phyloP scores from a whole-genome alignment of 2,888 invertebrate genomes.

The Caenorhabditis sp. region DNA sequence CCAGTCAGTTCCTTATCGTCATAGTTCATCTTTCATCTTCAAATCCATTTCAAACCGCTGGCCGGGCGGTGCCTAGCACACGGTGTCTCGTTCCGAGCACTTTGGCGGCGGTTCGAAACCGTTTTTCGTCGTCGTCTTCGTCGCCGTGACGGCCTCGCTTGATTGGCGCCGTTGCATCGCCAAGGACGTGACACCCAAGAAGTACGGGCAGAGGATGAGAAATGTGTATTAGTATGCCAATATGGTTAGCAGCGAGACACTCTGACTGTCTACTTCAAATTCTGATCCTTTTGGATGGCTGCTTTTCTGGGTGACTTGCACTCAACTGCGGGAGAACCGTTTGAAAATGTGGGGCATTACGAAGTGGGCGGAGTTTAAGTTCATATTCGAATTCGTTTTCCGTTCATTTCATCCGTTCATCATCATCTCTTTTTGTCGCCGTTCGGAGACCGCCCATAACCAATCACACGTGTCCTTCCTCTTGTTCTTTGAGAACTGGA shows the following conservation, averaged over 20 bases:
- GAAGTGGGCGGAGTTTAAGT: background rate
- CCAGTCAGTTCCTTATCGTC: slow-evolving; percentile 31
- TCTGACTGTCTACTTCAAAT: slow-evolving; percentile 18
- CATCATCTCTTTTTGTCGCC: background rate
- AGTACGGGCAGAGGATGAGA: background rate
- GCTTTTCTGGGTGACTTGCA: background rate
- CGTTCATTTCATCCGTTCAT: background rate
- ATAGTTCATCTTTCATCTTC: slow-evolving; percentile 32
- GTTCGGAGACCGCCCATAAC: slow-evolving; percentile 1
- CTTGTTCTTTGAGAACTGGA: background rate
- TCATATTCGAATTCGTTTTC: background rate
- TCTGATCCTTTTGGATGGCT: background rate
- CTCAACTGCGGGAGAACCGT: background rate
- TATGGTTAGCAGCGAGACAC: slow-evolving; percentile 18
- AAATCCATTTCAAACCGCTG: slow-evolving; percentile 18
- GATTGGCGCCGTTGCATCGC: slow-evolving; percentile 27
- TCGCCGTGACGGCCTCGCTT: slow-evolving; percentile 34
- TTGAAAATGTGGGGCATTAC: slow-evolving; percentile 5
- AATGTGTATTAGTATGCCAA: slow-evolving; percentile 43
- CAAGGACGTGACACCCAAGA: slow-evolving; percentile 48
- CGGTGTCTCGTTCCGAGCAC: slow-evolving; percentile 16
- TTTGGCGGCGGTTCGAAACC: slow-evolving; percentile 25
- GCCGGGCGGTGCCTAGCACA: slow-evolving; percentile 26
- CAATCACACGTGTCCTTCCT: slow-evolving; percentile 21
- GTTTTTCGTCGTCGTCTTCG: background rate